Evolutionary conservation across 2,797 vertebrate genomes (phyloP).

Genomic region (Pseudochirops cupreus): DNA sequence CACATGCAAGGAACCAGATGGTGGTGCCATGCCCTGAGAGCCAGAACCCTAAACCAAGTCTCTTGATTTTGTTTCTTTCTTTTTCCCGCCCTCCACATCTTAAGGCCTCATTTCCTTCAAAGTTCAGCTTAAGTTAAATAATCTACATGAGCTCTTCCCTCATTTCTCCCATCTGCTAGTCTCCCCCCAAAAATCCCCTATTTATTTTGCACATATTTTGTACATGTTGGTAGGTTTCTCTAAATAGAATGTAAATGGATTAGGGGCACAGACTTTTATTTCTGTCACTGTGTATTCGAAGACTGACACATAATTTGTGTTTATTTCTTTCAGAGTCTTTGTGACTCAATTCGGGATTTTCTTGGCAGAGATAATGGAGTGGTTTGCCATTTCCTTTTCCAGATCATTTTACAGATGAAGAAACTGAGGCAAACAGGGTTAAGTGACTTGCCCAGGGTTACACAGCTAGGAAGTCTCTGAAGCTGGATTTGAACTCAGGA

Average conservation of each 20-base stretch:
- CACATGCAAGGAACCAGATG: neutral
- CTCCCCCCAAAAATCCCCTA: neutral
- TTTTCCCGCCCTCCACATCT: neutral
- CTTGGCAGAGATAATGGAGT: neutral
- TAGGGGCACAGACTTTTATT: neutral
- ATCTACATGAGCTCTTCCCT: neutral
- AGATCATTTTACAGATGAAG: neutral
- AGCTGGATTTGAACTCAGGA: neutral
- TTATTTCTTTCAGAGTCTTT: neutral
- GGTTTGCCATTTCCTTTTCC: neutral
- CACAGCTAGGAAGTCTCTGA: neutral
- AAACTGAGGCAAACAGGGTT: neutral
- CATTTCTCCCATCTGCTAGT: neutral
- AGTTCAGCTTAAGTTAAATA: neutral
- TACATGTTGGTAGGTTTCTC: neutral
- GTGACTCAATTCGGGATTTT: neutral
- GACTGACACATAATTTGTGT: neutral
- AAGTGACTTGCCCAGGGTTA: neutral
- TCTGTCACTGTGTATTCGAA: neutral
- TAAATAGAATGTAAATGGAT: neutral
- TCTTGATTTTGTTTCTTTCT: neutral
- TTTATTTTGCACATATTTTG: neutral
- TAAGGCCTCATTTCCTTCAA: neutral
- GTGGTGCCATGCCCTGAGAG: neutral
- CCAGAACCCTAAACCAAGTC: neutral